Base-by-base conservation (phyloP, 2,113 vertebrate species). In the Brienomyrus brachyistius region DNA sequence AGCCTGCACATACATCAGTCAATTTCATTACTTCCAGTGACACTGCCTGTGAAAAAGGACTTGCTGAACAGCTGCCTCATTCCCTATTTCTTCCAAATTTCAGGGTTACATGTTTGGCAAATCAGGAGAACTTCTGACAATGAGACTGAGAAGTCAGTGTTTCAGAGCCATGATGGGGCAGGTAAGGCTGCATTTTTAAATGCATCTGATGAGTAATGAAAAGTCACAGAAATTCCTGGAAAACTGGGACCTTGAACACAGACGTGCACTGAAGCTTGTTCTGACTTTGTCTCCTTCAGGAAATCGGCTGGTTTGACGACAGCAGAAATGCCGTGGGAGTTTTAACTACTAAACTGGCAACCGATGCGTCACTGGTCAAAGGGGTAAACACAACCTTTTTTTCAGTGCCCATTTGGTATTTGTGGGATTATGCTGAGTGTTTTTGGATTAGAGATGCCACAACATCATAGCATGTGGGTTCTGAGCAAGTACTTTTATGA, bases 101-200 rank as follows among this genome's bases (percentile, higher is more conserved):
- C 89, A 96, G 96, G 96, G 95, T n/a, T 95, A 92, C 90, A 94
- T 94, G 93, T 97, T 96, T 95, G 96, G 92, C 77, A 96, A 94
- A 90, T 94, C 95, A 89, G 95, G 95, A 15, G 95, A 96, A 92
- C 90, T 92, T 7, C 91, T 96, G 52, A 95, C 95, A 0, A 93
- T 93, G 94, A 93, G 95, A 82, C 91, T 96, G 89, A 93, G 95
- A 23, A 93, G 91, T 23, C 91, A 94, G 90, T 93, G 94, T 89
- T 96, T 97, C 91, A 94, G 92, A 89, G 94, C 94, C 43, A 92
- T 95, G 77, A 91, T 96, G 89, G 92, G 93, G 93, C 96, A 96
- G 95, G 96, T 96, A 90, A 87, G 89, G 87, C 82, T 51, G 62
- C 85, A 93, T 54, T 91, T 92, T 23, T 23, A 52, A 88, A 52